These are phyloP conservation scores for Drosophila guanche DNA, from an alignment of 1,140 invertebrate species.

Conservation along the genomic window DNA sequence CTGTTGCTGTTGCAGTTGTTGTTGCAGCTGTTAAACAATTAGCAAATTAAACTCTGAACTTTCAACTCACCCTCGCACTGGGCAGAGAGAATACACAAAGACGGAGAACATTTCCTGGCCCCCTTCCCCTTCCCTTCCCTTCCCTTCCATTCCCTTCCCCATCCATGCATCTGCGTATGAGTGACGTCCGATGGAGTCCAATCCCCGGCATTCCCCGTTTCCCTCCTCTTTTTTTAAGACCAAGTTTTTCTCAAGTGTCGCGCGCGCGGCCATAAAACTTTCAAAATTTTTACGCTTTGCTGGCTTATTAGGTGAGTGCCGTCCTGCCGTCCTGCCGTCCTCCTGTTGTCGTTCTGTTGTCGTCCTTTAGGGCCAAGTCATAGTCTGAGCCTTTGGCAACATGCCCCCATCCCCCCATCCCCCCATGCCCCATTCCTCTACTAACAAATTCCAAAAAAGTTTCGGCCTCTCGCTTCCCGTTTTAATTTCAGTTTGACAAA, in stretches of 20 bases:
- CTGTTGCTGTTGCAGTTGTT: conserved; percentile 21
- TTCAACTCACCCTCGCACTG: conserved; percentile 24
- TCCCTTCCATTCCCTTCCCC: not conserved
- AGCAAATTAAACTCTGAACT: conserved; percentile 67
- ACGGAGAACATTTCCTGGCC: conserved; percentile 15
- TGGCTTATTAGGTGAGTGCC: conserved; percentile 64
- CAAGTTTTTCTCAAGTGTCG: conserved; percentile 46
- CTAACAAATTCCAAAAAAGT: conserved; percentile 16
- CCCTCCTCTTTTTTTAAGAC: conserved; percentile 8
- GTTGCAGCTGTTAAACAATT: conserved; percentile 69
- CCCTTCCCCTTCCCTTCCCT: not conserved
- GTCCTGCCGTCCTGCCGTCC: conserved; percentile 21
- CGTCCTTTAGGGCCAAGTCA: conserved; percentile 20
- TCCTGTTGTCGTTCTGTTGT: conserved; percentile 46
- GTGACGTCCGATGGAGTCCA: conserved; percentile 20
- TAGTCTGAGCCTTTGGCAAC: conserved; percentile 5
- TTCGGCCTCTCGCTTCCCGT: conserved; percentile 33
- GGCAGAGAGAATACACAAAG: conserved; percentile 26
- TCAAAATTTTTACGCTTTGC: conserved; percentile 53
- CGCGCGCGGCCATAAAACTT: conserved; percentile 63
- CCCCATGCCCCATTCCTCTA: not conserved
- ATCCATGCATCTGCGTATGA: conserved; percentile 29
- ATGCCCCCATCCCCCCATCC: not conserved
- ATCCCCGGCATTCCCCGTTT: not conserved
- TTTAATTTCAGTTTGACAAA: conserved; percentile 60